Conservation (phyloP, 2,797 vertebrate species). For the Crax fasciolata region DNA sequence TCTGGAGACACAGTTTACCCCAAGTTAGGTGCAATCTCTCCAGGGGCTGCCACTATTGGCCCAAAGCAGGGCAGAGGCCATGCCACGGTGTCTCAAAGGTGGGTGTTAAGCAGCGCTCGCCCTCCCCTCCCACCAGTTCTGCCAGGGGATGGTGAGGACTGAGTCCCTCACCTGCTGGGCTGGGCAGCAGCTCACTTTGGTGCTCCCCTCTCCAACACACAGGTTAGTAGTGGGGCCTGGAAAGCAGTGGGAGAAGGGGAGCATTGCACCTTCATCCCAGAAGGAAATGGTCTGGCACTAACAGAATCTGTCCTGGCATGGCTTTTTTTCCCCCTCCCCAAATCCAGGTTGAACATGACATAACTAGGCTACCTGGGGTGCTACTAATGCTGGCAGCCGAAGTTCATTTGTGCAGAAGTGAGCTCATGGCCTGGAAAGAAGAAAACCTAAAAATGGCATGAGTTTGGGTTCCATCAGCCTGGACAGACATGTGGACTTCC, state of each 20-base stretch:
- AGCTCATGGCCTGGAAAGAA: background rate
- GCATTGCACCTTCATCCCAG: background rate
- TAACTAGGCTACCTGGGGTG: background rate
- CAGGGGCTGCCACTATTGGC: background rate
- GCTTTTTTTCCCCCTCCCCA: background rate
- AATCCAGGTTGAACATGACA: background rate
- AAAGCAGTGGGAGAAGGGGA: background rate
- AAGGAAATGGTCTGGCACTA: background rate
- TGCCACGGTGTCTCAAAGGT: rapidly evolving
- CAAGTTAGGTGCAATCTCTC: background rate
- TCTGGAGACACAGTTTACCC: background rate
- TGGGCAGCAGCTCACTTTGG: background rate
- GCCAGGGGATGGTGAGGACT: background rate
- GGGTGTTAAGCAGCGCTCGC: background rate
- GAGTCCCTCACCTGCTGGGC: background rate
- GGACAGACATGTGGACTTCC: no score
- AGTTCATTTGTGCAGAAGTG: background rate
- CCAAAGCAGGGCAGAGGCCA: background rate
- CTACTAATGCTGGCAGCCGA: background rate
- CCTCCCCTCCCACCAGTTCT: background rate
- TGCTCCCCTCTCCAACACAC: background rate
- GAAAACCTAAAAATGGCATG: background rate
- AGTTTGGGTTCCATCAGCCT: background rate
- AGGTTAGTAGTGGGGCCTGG: background rate
- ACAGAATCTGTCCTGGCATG: background rate